A percentile compares a stretch with the other conserved stretches of the same genome.
These are phyloP conservation scores for Spialia ferax DNA, from an alignment of 2,888 invertebrate genomes.

Conservation along the genomic window DNA sequence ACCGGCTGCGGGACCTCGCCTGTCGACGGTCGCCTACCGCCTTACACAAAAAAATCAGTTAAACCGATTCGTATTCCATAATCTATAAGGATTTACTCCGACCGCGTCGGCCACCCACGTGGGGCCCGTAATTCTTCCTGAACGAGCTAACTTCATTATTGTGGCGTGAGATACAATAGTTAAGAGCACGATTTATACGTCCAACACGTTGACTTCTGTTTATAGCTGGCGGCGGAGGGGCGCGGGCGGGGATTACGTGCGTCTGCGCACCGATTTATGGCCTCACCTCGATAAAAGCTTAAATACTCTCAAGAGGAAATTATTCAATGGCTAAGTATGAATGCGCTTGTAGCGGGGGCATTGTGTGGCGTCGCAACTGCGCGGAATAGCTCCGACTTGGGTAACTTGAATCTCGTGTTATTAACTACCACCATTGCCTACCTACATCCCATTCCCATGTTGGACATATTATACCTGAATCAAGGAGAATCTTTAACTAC, in stretches of 20 bases:
- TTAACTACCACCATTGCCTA: background rate
- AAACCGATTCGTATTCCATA: conserved; percentile 76
- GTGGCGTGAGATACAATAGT: conserved; percentile 86
- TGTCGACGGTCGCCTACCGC: conserved; percentile 69
- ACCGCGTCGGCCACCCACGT: conserved; percentile 82
- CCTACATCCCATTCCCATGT: too few species aligned
- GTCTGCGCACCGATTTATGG: conserved; percentile 83
- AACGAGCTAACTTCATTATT: conserved; percentile 87
- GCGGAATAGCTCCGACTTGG: conserved; percentile 1
- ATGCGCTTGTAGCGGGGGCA: conserved; percentile 54
- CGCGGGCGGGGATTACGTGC: conserved; percentile 82
- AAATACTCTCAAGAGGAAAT: conserved; percentile 81
- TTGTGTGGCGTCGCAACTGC: conserved; percentile 47
- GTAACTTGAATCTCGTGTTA: background rate
- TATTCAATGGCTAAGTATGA: conserved; percentile 66
- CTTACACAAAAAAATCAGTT: conserved; percentile 72
- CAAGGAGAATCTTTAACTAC: background rate
- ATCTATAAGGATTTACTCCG: conserved; percentile 78
- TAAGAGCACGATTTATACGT: conserved; percentile 86
- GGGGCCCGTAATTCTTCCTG: conserved; percentile 82
- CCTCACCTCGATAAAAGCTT: conserved; percentile 84
- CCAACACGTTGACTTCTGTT: conserved; percentile 87
- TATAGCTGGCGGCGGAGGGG: conserved; percentile 78
- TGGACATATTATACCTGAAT: background rate
- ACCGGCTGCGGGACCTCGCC: conserved; percentile 65